Conservation (phyloP, 2,888 invertebrate species). For the Lucinisca nassula region DNA sequence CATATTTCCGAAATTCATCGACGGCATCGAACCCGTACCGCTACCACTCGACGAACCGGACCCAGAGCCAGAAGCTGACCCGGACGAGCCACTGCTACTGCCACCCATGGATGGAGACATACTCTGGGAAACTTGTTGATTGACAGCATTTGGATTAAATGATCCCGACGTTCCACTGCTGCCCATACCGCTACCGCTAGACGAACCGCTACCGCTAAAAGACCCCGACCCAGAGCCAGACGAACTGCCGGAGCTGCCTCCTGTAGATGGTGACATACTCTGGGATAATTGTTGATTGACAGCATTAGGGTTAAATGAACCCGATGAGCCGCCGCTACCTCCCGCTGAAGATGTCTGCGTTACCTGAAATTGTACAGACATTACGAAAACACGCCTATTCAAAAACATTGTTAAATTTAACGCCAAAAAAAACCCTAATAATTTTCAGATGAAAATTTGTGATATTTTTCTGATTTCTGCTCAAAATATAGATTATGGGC, state of each 20-base stretch:
- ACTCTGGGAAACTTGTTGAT: conserved; percentile 4
- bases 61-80: background rate
- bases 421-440: no score
- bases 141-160: conserved; percentile 15
- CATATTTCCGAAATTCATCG: background rate
- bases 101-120: conserved; percentile 31
- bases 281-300: background rate
- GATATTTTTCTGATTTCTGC: no score
- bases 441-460: no score
- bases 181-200: background rate
- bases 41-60: background rate
- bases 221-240: background rate
- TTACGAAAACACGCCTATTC: no score
- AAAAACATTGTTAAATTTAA: no score
- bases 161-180: background rate
- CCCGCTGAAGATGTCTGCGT: conserved; percentile 15
- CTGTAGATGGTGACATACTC: conserved; percentile 1
- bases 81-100: conserved; percentile 11
- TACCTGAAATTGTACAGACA: no score
- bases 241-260: conserved; percentile 12
- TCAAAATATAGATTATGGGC: no score
- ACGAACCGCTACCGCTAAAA: background rate
- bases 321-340: conserved; percentile 5
- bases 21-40: background rate
- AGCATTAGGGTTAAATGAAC: conserved; percentile 8